Percentiles rank a stretch among this genome's conserved stretches.
Conservation (phyloP, 2,113 vertebrate species). For the Hiodon alosoides region DNA sequence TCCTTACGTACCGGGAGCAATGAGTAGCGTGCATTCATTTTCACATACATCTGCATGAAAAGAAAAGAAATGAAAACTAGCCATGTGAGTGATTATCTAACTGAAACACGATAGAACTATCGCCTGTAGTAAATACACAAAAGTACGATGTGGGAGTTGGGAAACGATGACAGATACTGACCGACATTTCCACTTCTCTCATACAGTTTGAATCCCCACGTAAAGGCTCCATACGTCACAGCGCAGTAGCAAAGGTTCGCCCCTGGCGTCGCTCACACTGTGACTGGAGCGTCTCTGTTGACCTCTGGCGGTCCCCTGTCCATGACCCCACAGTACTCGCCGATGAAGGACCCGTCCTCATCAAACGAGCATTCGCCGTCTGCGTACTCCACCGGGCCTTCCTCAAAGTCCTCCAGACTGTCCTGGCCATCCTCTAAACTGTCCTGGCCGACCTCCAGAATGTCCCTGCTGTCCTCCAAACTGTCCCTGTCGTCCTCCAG, state of each 20-base stretch:
- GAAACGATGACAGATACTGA: too few species aligned
- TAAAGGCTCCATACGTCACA: too few species aligned
- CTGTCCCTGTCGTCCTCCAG: not conserved
- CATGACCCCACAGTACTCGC: constrained; percentile 81
- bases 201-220: too few species aligned
- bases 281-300: constrained; percentile 70
- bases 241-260: not conserved
- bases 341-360: constrained; percentile 95
- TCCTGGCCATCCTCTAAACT: not conserved
- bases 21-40: too few species aligned
- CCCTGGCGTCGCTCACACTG: constrained; percentile 45
- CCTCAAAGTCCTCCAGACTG: constrained; percentile 55
- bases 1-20: too few species aligned
- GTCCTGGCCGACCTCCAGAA: not conserved
- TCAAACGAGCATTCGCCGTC: constrained; percentile 88
- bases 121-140: too few species aligned
- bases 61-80: too few species aligned
- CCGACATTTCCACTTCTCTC: too few species aligned
- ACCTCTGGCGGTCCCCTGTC: constrained; percentile 78
- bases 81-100: too few species aligned
- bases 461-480: not conserved
- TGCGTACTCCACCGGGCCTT: constrained; percentile 90
- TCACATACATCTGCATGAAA: too few species aligned
- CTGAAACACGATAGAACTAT: too few species aligned
- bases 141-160: too few species aligned